Percentiles rank a stretch among this genome's conserved stretches.
phyloP scores from a whole-genome alignment of 2,797 vertebrate species.

The Bufotes viridis region DNA sequence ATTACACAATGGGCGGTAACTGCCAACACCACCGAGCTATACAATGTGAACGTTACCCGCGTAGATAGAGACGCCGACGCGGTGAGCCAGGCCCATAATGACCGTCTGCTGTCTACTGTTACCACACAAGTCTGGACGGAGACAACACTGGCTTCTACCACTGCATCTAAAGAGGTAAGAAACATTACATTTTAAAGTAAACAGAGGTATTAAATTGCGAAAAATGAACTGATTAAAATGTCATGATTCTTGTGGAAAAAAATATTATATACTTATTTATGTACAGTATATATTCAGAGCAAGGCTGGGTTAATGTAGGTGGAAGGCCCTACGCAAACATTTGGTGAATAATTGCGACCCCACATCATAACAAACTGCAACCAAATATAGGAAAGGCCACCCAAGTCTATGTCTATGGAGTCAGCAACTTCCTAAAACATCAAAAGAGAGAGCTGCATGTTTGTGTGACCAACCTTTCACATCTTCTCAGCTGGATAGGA shows the following conservation, averaged over 20 bases:
- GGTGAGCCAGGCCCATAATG: slow-evolving; percentile 52
- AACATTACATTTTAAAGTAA: background rate
- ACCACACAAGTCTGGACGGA: slow-evolving; percentile 66
- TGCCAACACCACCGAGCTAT: slow-evolving; percentile 68
- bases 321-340: no score
- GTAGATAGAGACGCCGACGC: slow-evolving; percentile 63
- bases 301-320: no score
- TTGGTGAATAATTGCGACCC: no score
- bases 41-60: slow-evolving; percentile 63
- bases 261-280: background rate
- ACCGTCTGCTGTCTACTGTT: slow-evolving; percentile 56
- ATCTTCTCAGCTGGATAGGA: no score
- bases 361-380: no score
- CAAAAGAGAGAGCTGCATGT: no score
- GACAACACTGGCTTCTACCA: slow-evolving; percentile 63
- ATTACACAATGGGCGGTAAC: slow-evolving; percentile 59
- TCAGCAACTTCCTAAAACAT: no score
- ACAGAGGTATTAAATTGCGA: no score
- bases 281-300: background rate
- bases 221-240: background rate
- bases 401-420: no score
- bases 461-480: no score
- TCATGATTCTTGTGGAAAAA: no score
- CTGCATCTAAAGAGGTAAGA: slow-evolving; percentile 75
- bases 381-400: no score